Percentiles rank a stretch among this genome's conserved stretches.
Evolutionary conservation across 2,113 vertebrate species (phyloP).

Genomic region (Coryphaenoides rupestris): DNA sequence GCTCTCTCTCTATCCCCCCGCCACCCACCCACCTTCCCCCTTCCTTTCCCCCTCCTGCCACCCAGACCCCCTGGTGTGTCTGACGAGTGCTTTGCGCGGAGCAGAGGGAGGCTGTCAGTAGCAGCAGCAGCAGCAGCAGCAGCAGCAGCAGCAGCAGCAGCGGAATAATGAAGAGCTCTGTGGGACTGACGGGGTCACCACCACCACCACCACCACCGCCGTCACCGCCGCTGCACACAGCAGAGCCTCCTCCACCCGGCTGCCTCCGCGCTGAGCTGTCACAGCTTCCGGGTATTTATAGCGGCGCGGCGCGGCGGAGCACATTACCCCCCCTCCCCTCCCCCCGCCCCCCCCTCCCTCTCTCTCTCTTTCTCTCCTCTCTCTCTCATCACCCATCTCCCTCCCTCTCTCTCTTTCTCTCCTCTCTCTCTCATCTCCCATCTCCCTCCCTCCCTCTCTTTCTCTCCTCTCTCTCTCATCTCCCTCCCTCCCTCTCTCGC

Average conservation of each 20-base stretch:
- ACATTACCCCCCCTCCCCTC: conserved; percentile 26
- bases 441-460: no score
- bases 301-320: conserved; percentile 30
- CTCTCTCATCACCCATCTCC: no score
- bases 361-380: conserved; percentile 16
- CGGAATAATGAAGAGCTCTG: conserved; percentile 76
- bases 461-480: no score
- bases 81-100: conserved; percentile 51
- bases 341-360: conserved; percentile 42
- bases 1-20: conserved; percentile 18
- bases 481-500: no score
- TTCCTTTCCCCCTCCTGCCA: conserved; percentile 15
- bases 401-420: no score
- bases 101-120: conserved; percentile 64
- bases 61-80: conserved; percentile 34
- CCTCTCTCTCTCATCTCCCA: no score
- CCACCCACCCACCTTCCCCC: background rate
- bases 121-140: no score
- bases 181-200: conserved; percentile 71
- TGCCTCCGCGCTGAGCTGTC: conserved; percentile 73
- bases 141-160: no score
- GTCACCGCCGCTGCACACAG: no score
- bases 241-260: conserved; percentile 71
- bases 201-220: no score
- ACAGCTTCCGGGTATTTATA: conserved; percentile 68